Percentiles rank a stretch among this genome's conserved stretches.
Conservation (phyloP, 2,888 invertebrate species). For the Drosophila fulvimacula region DNA sequence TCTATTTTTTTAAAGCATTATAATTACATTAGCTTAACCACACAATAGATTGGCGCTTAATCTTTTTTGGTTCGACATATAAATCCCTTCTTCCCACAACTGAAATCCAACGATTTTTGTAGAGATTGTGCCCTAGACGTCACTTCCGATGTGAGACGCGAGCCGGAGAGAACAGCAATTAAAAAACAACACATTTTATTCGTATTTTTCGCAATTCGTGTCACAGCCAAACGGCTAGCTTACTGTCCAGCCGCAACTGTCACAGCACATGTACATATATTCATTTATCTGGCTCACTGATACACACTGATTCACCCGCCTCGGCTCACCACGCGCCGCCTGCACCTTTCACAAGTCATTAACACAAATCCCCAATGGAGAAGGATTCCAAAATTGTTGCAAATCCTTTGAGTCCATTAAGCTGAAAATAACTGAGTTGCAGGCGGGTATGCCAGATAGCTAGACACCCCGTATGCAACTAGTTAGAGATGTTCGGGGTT, state of each 20-base stretch:
- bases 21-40: conserved; percentile 6
- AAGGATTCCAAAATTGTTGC: conserved; percentile 22
- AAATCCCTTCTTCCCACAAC: conserved; percentile 27
- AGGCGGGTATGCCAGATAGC: background rate
- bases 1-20: conserved; percentile 2
- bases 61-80: conserved; percentile 15
- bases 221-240: conserved; percentile 17
- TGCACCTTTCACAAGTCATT: conserved; percentile 71
- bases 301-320: conserved; percentile 30
- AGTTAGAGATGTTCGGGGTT: background rate
- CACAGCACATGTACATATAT: conserved; percentile 19
- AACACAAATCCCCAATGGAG: conserved; percentile 60
- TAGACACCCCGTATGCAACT: background rate
- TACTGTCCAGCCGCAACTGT: conserved; percentile 21
- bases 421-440: conserved; percentile 13
- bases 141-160: conserved; percentile 74
- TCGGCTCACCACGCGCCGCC: conserved; percentile 45
- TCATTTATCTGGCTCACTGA: conserved; percentile 33
- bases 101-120: conserved; percentile 36
- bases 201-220: conserved; percentile 21
- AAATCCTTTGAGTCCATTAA: conserved; percentile 54
- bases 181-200: conserved; percentile 13
- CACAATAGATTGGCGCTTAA: conserved; percentile 6
- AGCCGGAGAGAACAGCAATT: conserved; percentile 18
- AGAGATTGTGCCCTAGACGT: conserved; percentile 79